Conservation (phyloP, 2,797 vertebrate genomes). For the Tiaroga cobitis region DNA sequence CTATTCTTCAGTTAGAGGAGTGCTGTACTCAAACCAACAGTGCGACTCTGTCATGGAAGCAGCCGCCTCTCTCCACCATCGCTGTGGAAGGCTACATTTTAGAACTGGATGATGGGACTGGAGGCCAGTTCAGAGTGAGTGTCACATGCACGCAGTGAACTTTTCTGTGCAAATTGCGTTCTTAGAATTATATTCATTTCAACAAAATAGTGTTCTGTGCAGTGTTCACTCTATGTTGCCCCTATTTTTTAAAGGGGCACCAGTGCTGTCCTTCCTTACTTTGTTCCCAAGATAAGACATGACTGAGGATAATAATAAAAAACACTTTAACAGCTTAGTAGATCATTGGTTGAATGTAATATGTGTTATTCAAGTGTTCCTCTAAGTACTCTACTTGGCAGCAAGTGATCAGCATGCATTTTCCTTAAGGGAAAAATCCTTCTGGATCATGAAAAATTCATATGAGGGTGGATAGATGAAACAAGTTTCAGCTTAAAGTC, state of each 20-base stretch:
- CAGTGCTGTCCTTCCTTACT: background rate
- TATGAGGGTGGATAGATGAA: background rate
- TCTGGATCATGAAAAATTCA: background rate
- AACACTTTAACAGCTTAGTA: background rate
- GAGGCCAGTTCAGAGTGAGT: conserved; percentile 92
- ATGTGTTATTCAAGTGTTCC: background rate
- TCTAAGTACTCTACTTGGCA: background rate
- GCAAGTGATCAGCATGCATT: background rate
- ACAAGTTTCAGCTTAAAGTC: background rate
- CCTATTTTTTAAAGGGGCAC: background rate
- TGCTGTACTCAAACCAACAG: conserved; percentile 98
- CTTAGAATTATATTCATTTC: background rate
- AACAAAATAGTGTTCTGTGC: background rate
- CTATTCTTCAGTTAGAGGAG: conserved; percentile 96
- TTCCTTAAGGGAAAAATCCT: background rate
- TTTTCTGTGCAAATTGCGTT: background rate
- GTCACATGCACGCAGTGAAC: background rate
- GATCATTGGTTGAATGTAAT: background rate
- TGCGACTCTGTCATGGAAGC: conserved; percentile 97
- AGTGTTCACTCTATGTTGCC: background rate
- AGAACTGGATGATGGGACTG: conserved; percentile 94
- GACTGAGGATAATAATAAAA: background rate
- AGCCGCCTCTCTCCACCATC: conserved; percentile 92
- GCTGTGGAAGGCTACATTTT: conserved; percentile 97
- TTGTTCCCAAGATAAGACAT: background rate